Evolutionary conservation across 2,888 invertebrate genomes (phyloP).

Genomic region (Dorcus parallelipipedus): DNA sequence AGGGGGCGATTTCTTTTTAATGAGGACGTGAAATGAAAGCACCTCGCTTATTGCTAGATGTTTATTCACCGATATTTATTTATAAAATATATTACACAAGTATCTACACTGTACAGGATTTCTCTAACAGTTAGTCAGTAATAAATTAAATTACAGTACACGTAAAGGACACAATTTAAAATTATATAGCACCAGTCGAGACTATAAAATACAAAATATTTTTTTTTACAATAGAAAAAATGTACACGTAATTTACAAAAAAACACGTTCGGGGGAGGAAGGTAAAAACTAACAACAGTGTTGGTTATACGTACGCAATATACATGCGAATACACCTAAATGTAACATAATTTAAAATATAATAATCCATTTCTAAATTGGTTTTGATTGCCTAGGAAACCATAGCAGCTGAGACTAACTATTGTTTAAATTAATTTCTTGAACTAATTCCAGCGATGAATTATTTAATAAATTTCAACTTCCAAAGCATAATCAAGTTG

Average conservation of each 20-base stretch:
- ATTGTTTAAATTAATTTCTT: no score
- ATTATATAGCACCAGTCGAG: constrained; percentile 51
- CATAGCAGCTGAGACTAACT: no score
- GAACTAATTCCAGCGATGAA: no score
- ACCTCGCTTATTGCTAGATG: constrained; percentile 38
- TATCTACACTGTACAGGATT: constrained; percentile 52
- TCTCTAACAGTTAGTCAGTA: constrained; percentile 43
- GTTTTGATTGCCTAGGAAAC: no score
- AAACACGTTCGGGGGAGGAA: background rate
- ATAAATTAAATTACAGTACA: constrained; percentile 35
- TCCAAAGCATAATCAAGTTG: no score
- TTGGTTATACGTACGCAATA: no score
- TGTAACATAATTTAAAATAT: no score
- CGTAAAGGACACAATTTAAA: constrained; percentile 44
- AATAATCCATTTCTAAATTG: no score
- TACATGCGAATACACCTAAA: no score
- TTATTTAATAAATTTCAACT: no score
- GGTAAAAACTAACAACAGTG: background rate
- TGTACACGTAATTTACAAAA: constrained; percentile 13
- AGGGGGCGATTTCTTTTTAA: no score
- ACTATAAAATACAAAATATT: constrained; percentile 44
- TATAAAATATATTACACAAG: constrained; percentile 53
- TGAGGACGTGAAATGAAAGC: no score
- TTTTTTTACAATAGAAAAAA: constrained; percentile 15
- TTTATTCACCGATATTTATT: constrained; percentile 48